A percentile compares a stretch with the other conserved stretches of the same genome.
phyloP scores from a whole-genome alignment of 2,797 vertebrate genomes.

The Nannoperca australis region DNA sequence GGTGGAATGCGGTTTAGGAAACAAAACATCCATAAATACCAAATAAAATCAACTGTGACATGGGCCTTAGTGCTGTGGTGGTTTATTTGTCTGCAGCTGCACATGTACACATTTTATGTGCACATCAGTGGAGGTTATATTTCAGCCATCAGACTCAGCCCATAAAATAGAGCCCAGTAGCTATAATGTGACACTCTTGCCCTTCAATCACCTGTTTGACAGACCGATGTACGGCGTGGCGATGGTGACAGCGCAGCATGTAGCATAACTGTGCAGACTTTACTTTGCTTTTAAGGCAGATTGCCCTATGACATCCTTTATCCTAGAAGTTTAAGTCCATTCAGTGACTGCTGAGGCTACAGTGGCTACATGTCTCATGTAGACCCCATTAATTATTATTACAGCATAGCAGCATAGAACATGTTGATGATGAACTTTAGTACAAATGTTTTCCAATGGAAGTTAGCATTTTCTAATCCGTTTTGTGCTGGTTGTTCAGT shows the following conservation, averaged over 20 bases:
- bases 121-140: slow-evolving; percentile 13
- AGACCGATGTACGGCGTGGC: not conserved
- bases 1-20: not conserved
- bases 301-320: slow-evolving; percentile 17
- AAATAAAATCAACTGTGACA: not conserved
- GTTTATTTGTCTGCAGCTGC: slow-evolving; percentile 27
- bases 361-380: not conserved
- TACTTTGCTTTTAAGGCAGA: slow-evolving; percentile 10
- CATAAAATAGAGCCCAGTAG: slow-evolving; percentile 18
- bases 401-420: not conserved
- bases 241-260: not conserved
- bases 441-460: not conserved
- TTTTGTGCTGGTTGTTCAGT: not conserved
- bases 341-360: not conserved
- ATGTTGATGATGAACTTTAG: not conserved
- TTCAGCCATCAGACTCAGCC: slow-evolving; percentile 20
- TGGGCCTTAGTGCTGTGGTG: not conserved
- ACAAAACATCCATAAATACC: not conserved
- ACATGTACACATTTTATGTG: slow-evolving; percentile 9
- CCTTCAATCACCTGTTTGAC: slow-evolving; percentile 27
- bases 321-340: not conserved
- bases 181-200: slow-evolving; percentile 8
- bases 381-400: not conserved
- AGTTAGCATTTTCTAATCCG: not conserved
- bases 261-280: not conserved